phyloP scores from a whole-genome alignment of 2,113 vertebrate species.

The Willisornis vidua region DNA sequence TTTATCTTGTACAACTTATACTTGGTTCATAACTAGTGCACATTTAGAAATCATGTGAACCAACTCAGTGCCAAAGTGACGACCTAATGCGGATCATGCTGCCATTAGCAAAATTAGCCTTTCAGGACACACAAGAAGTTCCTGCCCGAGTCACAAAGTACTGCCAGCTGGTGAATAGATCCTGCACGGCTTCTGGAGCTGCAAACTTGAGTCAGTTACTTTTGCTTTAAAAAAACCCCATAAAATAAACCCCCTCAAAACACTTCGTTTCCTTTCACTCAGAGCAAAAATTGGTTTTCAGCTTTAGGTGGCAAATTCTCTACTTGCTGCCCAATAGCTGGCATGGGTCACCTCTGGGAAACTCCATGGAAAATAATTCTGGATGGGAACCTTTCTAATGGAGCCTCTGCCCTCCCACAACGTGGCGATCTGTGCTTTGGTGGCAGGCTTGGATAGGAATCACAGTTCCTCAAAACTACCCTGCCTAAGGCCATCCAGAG shows the following conservation, averaged over 20 bases:
- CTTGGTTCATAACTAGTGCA: background rate
- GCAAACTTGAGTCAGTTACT: background rate
- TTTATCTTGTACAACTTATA: background rate
- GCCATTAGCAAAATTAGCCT: slow-evolving; percentile 34
- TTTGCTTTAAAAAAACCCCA: background rate
- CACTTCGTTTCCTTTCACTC: background rate
- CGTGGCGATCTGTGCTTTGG: accelerated
- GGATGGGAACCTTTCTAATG: background rate
- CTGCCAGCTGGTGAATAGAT: slow-evolving; percentile 7
- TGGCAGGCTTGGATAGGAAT: background rate
- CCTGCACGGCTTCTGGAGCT: background rate
- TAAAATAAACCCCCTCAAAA: background rate
- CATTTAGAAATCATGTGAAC: background rate
- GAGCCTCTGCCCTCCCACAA: background rate
- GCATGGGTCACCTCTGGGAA: background rate
- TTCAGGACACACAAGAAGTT: background rate
- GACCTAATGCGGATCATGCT: background rate
- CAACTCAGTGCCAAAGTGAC: background rate
- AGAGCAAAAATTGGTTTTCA: background rate
- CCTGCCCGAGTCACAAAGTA: background rate
- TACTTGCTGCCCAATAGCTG: background rate
- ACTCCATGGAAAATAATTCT: background rate
- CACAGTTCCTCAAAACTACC: background rate
- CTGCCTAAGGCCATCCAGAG: background rate
- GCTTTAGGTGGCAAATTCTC: background rate